Evolutionary conservation across 1,140 invertebrate species (phyloP).

Genomic region (Penaeus japonicus): DNA sequence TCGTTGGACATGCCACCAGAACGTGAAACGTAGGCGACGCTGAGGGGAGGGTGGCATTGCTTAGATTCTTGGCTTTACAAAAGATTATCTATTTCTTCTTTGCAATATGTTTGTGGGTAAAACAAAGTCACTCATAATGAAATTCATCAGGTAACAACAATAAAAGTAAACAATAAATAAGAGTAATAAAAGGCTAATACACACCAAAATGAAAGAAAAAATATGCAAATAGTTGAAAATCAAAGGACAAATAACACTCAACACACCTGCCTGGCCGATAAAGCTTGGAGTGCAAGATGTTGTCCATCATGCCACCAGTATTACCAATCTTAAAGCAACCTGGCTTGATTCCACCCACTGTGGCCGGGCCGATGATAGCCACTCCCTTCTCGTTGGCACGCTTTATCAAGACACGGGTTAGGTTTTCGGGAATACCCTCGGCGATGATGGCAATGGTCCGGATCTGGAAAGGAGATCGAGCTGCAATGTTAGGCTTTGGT

Average conservation of each 20-base stretch:
- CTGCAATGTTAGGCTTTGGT: neutral
- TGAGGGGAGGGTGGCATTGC: conserved; percentile 65
- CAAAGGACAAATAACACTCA: conserved; percentile 8
- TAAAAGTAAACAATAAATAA: neutral
- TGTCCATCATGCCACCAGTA: conserved; percentile 99
- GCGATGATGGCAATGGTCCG: conserved; percentile 98
- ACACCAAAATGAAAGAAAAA: neutral
- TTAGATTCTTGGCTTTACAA: neutral
- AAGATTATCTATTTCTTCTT: conserved; percentile 9
- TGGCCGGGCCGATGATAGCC: conserved; percentile 94
- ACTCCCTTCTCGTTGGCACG: conserved; percentile 83
- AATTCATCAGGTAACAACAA: neutral
- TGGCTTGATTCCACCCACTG: conserved; percentile 96
- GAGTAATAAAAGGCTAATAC: neutral
- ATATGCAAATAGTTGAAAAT: conserved; percentile 2
- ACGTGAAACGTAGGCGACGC: conserved; percentile 96
- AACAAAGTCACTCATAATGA: too few species aligned
- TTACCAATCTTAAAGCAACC: conserved; percentile 99
- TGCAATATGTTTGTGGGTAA: neutral
- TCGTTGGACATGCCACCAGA: conserved; percentile 99
- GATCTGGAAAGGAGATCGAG: conserved; percentile 70
- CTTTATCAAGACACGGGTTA: conserved; percentile 94
- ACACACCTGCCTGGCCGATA: conserved; percentile 85
- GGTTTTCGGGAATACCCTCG: conserved; percentile 98
- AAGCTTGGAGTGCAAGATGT: conserved; percentile 96